phyloP scores from a whole-genome alignment of 2,888 invertebrate genomes.

The Ctena decussata region DNA sequence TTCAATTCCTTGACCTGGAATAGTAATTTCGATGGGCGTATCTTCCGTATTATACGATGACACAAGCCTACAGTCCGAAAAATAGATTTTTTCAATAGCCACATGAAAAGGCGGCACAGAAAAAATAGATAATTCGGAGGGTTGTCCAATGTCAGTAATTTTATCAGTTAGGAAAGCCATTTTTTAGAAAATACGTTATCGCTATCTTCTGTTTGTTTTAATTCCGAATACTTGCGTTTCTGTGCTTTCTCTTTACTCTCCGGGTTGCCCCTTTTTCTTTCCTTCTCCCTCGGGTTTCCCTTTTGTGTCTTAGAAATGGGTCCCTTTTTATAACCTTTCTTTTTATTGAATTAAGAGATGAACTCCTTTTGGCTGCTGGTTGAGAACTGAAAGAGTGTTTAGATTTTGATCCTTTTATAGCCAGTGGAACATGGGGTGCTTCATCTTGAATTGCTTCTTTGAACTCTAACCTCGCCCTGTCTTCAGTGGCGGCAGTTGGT shows the following conservation, averaged over 20 bases:
- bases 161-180: neutral
- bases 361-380: neutral
- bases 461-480: conserved; percentile 31
- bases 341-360: neutral
- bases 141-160: neutral
- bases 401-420: conserved; percentile 14
- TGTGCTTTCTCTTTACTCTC: neutral
- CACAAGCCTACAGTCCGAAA: conserved; percentile 26
- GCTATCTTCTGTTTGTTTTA: neutral
- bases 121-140: conserved; percentile 27
- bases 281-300: neutral
- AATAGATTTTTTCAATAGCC: conserved; percentile 35
- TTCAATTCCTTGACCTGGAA: conserved; percentile 35
- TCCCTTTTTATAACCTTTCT: neutral
- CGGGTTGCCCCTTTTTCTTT: neutral
- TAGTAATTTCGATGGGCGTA: conserved; percentile 24
- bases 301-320: neutral
- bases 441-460: conserved; percentile 29
- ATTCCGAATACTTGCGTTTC: neutral
- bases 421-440: conserved; percentile 20
- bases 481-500: conserved; percentile 25
- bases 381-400: neutral
- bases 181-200: neutral
- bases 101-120: conserved; percentile 29
- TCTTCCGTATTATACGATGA: conserved; percentile 26